These are phyloP conservation scores for Hyposoter didymator DNA, from an alignment of 2,888 invertebrate genomes.

Conservation along the genomic window DNA sequence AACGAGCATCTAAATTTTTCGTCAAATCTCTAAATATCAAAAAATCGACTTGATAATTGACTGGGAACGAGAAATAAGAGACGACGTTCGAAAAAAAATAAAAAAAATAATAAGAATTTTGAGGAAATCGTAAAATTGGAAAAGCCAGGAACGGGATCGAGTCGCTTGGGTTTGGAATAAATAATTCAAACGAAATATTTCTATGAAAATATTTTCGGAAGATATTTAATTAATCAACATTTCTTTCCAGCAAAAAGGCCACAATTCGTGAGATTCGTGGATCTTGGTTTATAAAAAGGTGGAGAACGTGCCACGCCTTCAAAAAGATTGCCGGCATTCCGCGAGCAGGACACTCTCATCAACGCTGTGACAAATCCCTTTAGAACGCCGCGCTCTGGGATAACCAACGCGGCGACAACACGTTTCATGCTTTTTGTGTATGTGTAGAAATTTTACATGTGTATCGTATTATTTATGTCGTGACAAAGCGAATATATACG, in stretches of 20 bases:
- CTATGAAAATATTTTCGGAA: conserved; percentile 56
- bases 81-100: too few relatives aligned
- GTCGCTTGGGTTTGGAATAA: background rate
- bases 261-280: conserved; percentile 44
- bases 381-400: conserved; percentile 71
- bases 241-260: conserved; percentile 32
- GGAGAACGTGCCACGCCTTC: conserved; percentile 69
- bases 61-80: background rate
- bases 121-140: background rate
- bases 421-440: conserved; percentile 29
- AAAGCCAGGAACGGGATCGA: background rate
- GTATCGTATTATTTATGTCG: conserved; percentile 59
- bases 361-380: conserved; percentile 75
- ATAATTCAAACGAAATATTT: conserved; percentile 6
- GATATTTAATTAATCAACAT: conserved; percentile 29
- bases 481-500: conserved; percentile 41
- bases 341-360: conserved; percentile 70
- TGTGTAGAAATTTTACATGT: conserved; percentile 17
- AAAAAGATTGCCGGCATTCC: conserved; percentile 67
- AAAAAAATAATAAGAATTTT: background rate
- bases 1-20: background rate
- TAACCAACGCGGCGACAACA: conserved; percentile 63
- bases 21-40: background rate
- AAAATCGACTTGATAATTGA: background rate
- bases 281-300: conserved; percentile 40